A percentile compares a stretch with the other conserved stretches of the same genome.
These are phyloP conservation scores for Numenius arquata DNA, from an alignment of 2,113 vertebrate species.

Conservation along the genomic window DNA sequence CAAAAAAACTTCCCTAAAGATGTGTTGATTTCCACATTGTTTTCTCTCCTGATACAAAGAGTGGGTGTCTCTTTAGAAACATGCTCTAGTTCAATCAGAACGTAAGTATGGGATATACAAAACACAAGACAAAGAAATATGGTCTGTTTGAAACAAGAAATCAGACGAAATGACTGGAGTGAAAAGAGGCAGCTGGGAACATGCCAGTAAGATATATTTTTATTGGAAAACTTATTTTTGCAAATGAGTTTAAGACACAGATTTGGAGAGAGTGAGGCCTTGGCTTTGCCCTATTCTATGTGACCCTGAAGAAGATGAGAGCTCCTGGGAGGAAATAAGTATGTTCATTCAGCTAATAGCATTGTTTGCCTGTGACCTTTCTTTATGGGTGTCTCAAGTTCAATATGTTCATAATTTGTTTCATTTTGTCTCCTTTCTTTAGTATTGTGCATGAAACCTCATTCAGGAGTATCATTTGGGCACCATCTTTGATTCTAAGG, in stretches of 20 bases:
- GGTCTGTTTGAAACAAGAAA: background rate
- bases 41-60: background rate
- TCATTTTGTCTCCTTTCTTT: background rate
- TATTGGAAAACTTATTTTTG: background rate
- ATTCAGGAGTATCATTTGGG: background rate
- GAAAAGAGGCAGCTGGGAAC: background rate
- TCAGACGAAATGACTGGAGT: background rate
- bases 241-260: background rate
- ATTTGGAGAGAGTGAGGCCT: background rate
- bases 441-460: background rate
- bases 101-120: background rate
- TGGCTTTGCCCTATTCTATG: background rate
- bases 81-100: background rate
- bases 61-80: background rate
- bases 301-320: background rate
- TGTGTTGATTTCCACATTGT: background rate
- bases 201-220: background rate
- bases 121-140: background rate
- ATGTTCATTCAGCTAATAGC: background rate
- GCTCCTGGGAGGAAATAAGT: background rate
- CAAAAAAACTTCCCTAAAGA: background rate
- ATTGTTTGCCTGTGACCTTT: background rate
- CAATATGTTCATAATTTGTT: background rate
- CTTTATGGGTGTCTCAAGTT: background rate
- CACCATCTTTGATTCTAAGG: background rate